Conservation (phyloP, 2,797 vertebrate genomes). For the Sebastes ruberrimus region DNA sequence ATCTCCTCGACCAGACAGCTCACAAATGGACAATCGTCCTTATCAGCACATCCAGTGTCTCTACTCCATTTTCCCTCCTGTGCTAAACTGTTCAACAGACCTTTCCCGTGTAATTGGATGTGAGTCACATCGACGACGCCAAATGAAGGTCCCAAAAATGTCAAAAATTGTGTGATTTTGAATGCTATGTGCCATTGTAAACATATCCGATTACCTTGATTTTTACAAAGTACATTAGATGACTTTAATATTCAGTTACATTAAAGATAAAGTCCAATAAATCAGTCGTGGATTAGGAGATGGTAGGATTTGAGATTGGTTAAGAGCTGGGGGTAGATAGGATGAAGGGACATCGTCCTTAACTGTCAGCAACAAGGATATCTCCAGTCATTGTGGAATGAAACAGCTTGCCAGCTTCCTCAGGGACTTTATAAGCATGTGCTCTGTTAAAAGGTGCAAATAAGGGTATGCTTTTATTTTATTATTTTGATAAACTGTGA, state of each 20-base stretch:
- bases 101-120: not conserved
- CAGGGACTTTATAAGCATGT: conserved; percentile 2
- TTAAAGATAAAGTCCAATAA: not conserved
- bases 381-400: conserved; percentile 66
- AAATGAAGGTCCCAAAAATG: not conserved
- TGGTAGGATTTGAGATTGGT: not conserved
- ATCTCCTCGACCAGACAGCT: conserved; percentile 1
- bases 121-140: not conserved
- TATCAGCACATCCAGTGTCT: conserved; percentile 30
- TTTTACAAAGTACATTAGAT: not conserved
- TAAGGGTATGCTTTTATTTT: not conserved
- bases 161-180: not conserved
- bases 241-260: not conserved
- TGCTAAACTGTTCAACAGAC: not conserved
- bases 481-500: not conserved
- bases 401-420: conserved; percentile 32
- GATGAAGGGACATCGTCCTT: conserved; percentile 66
- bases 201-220: not conserved
- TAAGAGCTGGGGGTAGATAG: not conserved
- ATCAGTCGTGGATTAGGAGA: not conserved
- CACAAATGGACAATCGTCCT: conserved; percentile 28
- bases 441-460: not conserved
- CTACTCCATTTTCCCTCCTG: not conserved
- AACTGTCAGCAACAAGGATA: conserved; percentile 85
- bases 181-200: not conserved